These are phyloP conservation scores for Acipenser transmontanus DNA, from an alignment of 2,797 vertebrate species.

Conservation along the genomic window DNA sequence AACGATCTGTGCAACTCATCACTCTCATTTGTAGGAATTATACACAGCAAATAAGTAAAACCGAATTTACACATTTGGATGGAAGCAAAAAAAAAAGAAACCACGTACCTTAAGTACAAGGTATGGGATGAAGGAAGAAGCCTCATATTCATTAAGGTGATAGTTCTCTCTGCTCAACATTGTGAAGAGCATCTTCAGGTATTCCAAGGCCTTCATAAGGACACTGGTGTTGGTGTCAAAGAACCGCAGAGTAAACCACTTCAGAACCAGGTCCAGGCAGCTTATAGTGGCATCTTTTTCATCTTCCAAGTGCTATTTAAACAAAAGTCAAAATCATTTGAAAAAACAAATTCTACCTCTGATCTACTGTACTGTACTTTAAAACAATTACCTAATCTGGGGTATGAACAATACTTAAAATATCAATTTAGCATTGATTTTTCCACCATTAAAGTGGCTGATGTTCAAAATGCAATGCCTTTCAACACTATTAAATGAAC, in stretches of 20 bases:
- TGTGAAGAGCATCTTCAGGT: slow-evolving; percentile 84
- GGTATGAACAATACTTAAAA: no score
- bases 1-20: slow-evolving; percentile 64
- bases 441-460: no score
- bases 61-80: no score
- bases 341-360: no score
- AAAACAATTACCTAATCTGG: no score
- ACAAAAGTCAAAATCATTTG: neutral
- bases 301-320: slow-evolving; percentile 76
- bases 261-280: slow-evolving; percentile 89
- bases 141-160: slow-evolving; percentile 90
- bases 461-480: no score
- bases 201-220: slow-evolving; percentile 92
- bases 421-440: no score
- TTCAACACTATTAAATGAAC: no score
- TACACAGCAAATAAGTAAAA: no score
- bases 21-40: slow-evolving; percentile 37
- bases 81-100: slow-evolving; percentile 16
- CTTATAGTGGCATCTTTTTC: slow-evolving; percentile 85
- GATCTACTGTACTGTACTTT: no score
- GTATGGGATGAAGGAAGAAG: slow-evolving; percentile 90
- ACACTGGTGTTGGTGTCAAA: slow-evolving; percentile 97
- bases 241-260: slow-evolving; percentile 94
- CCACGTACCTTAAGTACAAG: slow-evolving; percentile 82
- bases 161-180: slow-evolving; percentile 82